A percentile compares a stretch with the other conserved stretches of the same genome.
Evolutionary conservation across 2,888 invertebrate species (phyloP).

Genomic region (Folsomia manolachei): DNA sequence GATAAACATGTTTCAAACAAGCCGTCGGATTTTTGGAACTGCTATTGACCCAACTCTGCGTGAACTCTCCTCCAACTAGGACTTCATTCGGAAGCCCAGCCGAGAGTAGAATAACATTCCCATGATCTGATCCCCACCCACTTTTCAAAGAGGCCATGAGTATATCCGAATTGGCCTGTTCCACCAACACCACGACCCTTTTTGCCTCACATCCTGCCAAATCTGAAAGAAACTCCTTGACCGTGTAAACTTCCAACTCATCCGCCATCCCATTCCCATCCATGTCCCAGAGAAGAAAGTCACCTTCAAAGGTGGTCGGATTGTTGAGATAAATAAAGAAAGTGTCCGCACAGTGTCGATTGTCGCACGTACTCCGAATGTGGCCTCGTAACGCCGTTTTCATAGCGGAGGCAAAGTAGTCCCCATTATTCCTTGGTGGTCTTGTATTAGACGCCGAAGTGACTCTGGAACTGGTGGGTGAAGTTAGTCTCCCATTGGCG

Average conservation of each 20-base stretch:
- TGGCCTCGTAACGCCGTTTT: slow-evolving; percentile 58
- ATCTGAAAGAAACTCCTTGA: slow-evolving; percentile 57
- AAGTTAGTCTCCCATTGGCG: slow-evolving; percentile 56
- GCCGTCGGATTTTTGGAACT: slow-evolving; percentile 33
- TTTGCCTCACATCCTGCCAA: slow-evolving; percentile 56
- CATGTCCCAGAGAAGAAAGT: slow-evolving; percentile 58
- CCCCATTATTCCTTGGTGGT: slow-evolving; percentile 20
- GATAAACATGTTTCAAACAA: slow-evolving; percentile 42
- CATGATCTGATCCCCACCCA: slow-evolving; percentile 38
- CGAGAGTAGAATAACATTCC: slow-evolving; percentile 42
- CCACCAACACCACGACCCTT: slow-evolving; percentile 56
- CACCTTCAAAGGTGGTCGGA: slow-evolving; percentile 57
- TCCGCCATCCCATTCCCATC: slow-evolving; percentile 55
- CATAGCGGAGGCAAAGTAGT: slow-evolving; percentile 43
- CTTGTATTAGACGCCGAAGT: slow-evolving; percentile 1
- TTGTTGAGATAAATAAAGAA: slow-evolving; percentile 58
- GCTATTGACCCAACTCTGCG: slow-evolving; percentile 42
- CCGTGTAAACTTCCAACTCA: slow-evolving; percentile 55
- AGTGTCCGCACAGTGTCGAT: slow-evolving; percentile 57
- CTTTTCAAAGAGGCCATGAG: slow-evolving; percentile 45
- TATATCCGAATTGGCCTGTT: slow-evolving; percentile 56
- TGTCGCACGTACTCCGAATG: slow-evolving; percentile 56
- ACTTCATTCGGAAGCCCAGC: slow-evolving; percentile 39
- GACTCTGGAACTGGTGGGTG: slow-evolving; percentile 2
- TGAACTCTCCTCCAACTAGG: slow-evolving; percentile 44